Evolutionary conservation across 1,140 invertebrate genomes (phyloP), one percentile per base, ranked within the genome.

Genomic region (Aphidius ervi): DNA sequence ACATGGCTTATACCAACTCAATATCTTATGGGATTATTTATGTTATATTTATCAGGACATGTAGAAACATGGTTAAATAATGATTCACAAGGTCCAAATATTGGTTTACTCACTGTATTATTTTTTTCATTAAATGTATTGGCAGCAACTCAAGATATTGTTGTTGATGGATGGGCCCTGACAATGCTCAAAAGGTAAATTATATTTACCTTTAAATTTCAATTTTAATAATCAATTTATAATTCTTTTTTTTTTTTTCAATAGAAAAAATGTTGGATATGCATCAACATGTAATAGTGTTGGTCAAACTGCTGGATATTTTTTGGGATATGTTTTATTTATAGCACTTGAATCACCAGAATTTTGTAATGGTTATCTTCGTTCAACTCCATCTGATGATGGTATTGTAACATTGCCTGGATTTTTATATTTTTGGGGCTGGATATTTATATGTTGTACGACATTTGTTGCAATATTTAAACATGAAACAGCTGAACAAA

Each of bases 121-220:
- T 99, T 99, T 81, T 93, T 99, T 72, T 81, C 85, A 56, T 81
- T 99, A 1, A 98, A 98, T 71, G 97, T 99, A 69, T 82, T 99
- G 55, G 97, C 96, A 9, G 97, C 98, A 3, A 99, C 97, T 31
- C 98, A 99, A 82, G 98, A 99, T 79, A 99, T 99, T 74, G 97
- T 96, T 58, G 97, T 99, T 2, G 98, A 99, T 85, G 98, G 98
- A 4, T 99, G 98, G 98, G 97, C 97, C 3, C 80, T 99, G 1
- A 99, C 97, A 4, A 99, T 99, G 93, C 81, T 99, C 4, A 93
- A 95, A 75, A 91, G 92, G 87, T 78, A 72, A 3, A 37, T 45
- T 5, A 49, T 46, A 59, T 45, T 45, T 5, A 31, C 58, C 46
- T 45, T 56, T 45, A 8, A 9, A 46, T 46, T n/a, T 43, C 56